Conservation (phyloP, 2,113 vertebrate genomes). For the Cettia cetti region DNA sequence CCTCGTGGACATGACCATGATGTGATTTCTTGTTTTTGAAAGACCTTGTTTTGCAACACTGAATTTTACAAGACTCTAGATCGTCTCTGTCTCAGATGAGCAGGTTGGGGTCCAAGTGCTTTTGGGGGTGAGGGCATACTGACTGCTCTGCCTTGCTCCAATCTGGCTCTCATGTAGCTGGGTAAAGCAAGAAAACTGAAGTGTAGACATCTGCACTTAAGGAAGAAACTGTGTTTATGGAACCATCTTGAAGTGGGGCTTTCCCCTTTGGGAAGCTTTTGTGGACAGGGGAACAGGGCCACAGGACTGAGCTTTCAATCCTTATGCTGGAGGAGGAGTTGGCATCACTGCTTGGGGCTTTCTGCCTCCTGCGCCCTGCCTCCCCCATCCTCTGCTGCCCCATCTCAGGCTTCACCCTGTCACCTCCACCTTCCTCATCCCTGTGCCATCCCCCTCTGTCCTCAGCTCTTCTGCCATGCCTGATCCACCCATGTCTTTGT, state of each 20-base stretch:
- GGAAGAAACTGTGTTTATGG: background rate
- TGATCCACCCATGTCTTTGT: background rate
- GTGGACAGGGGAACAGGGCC: background rate
- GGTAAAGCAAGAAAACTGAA: background rate
- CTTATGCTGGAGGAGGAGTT: background rate
- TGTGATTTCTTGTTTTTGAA: background rate
- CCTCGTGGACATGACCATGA: background rate
- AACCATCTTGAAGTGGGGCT: background rate
- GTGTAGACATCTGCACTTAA: background rate
- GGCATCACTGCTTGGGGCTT: background rate
- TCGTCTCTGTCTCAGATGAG: background rate
- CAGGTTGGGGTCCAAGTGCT: background rate
- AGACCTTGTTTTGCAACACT: constrained; percentile 8
- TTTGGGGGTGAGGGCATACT: background rate
- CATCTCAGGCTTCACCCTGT: background rate
- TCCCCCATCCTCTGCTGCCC: background rate
- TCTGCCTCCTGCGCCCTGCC: background rate
- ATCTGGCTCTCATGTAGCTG: background rate
- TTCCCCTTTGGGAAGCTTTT: background rate
- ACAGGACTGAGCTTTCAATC: background rate
- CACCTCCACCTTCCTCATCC: background rate
- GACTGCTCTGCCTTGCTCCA: background rate
- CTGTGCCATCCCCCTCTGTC: background rate
- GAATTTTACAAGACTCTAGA: background rate
- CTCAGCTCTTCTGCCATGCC: background rate